Evolutionary conservation across 2,888 invertebrate species (phyloP).

Genomic region (Pammene fasciana): DNA sequence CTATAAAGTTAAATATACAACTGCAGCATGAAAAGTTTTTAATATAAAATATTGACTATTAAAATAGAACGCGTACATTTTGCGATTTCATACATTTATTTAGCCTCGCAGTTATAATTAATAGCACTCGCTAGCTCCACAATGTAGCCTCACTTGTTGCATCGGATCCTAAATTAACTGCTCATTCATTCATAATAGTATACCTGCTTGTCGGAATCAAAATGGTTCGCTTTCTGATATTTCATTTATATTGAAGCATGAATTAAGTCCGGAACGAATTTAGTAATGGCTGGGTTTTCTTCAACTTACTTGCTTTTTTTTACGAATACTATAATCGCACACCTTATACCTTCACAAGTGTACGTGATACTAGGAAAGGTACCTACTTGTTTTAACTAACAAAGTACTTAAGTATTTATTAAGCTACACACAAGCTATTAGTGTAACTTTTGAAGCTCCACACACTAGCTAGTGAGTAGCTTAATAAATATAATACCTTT

Average conservation of each 20-base stretch:
- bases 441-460: no score
- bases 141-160: constrained; percentile 32
- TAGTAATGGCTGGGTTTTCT: not conserved
- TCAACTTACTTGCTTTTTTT: no score
- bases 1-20: no score
- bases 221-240: not conserved
- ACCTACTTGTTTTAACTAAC: no score
- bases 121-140: constrained; percentile 15
- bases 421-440: no score
- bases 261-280: not conserved
- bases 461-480: no score
- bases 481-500: no score
- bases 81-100: not conserved
- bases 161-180: constrained; percentile 30
- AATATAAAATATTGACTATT: not conserved
- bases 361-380: no score
- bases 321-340: no score
- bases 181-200: constrained; percentile 31
- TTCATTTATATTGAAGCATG: not conserved
- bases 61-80: not conserved
- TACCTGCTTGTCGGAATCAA: constrained; percentile 25
- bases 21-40: not conserved
- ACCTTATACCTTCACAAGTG: no score
- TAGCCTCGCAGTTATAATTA: constrained; percentile 24
- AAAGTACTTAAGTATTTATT: no score